Percentiles rank a stretch among this genome's conserved stretches.
Conservation (phyloP, 1,140 invertebrate genomes). For the Eubasilissa regina region DNA sequence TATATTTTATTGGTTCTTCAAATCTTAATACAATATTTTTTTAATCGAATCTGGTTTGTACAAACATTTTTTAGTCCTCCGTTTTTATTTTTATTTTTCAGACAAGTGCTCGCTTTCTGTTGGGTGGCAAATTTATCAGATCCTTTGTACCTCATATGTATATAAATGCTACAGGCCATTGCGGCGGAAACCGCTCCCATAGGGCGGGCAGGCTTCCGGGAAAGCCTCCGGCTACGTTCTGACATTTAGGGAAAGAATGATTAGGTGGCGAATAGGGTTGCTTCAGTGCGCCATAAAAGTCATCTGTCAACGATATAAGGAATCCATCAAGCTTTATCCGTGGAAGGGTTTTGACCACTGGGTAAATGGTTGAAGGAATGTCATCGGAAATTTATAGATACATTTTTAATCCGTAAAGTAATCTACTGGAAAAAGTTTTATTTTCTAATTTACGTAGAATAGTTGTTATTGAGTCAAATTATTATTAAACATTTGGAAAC, state of each 20-base stretch:
- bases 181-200: constrained; percentile 25
- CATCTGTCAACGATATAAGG: constrained; percentile 30
- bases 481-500: no score
- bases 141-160: neutral
- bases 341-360: neutral
- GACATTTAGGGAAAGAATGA: constrained; percentile 9
- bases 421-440: no score
- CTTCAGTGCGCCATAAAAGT: constrained; percentile 9
- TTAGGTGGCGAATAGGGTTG: constrained; percentile 24
- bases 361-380: no score
- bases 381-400: no score
- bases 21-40: no score
- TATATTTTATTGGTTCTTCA: no score
- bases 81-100: neutral
- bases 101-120: neutral
- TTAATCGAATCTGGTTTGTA: neutral
- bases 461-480: no score
- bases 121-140: constrained; percentile 17
- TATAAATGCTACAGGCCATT: no score
- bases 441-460: no score
- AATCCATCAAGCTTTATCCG: constrained; percentile 20
- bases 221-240: constrained; percentile 22
- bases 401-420: no score
- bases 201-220: constrained; percentile 19
- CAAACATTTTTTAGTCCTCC: neutral